Evolutionary conservation across 2,797 vertebrate genomes (phyloP), one percentile per base, ranked within the genome.

Genomic region (Rhynchonycteris naso): DNA sequence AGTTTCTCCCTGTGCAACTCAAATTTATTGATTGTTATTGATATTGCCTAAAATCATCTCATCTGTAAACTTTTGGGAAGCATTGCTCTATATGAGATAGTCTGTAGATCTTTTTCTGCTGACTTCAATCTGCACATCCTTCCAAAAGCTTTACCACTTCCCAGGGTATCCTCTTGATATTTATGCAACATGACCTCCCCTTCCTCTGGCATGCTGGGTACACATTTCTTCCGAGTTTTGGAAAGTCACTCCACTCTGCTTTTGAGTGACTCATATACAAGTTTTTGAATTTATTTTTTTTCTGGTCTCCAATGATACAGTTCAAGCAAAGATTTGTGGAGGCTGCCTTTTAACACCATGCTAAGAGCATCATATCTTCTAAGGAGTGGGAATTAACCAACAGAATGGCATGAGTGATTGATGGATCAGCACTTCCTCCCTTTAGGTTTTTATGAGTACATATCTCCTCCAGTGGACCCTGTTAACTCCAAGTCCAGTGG

Each of bases 271-370:
- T 69, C 30, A 74, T 56, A 52, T 6, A 50, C 21, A 93, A 56
- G 8, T 56, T 84, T 59, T 52, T 14, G 30, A 83, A 50, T 28
- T 61, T 79, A 26, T 38, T 76, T 43, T 84, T 84, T 58, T 85
- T n/a, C 7, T 86, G 26, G 28, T 61, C 24, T 83, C 47, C 10
- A 66, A 6, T 87, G 28, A 35, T 76, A 78, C 5, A 81, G 16
- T 66, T 94, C 30, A 81, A 95, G n/a, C 13, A 68, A 87, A 94
- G 75, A 58, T 65, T 90, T 86, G 71, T 12, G 15, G 13, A 86
- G 30, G 21, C 9, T 84, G 79, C 56, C 84, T 78, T 86, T 47
- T 93, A 92, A 82, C 68, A 10, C 10, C 22, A 28, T 33, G 43
- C 81, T 65, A 84, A 11, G 22, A 79, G 12, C 15, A 95, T 52